Base-by-base conservation (phyloP, 2,888 invertebrate genomes). In the Drosophila nr. perissopoda region DNA sequence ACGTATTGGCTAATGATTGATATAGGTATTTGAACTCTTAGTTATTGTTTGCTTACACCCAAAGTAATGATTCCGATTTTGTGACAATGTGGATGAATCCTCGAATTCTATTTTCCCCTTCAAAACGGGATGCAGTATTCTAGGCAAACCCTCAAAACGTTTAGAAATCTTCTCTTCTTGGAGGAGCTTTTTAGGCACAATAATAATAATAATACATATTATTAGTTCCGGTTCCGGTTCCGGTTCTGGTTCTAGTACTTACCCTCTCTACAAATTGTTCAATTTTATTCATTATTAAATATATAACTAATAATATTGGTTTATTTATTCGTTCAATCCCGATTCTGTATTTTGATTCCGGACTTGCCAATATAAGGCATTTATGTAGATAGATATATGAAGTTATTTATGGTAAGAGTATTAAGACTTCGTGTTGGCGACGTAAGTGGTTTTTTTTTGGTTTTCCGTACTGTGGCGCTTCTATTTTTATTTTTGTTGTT, bases 401-500 rank as follows among this genome's bases (percentile, higher is more conserved):
- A 40, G n/a, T 40, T 40, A n/a, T 10, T 31, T 33, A 33, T 46
- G 42, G n/a, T 16, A 11, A 38, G 46, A 18, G 42, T 40, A 56
- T 56, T 25, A 1, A 2, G 4, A 38, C 2, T 54, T 31, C 54
- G 21, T 34, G 10, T 13, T 51, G 51, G 3, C 29, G 18, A 5
- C 0, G 25, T 11, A 21, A 7, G 2, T 7, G 3, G 13, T 58
- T 16, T 27, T 3, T 49, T 25, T 31, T 18, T 52, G 33, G 29
- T 7, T 29, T 33, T 16, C 16, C 27, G 57, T 36, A 5, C 33
- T 49, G n/a, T 51, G 46, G 8, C 58, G 51, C 38, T 51, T 21
- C 61, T 52, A 8, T 63, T 62, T 53, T 51, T 46, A 25, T 70
- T 54, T 59, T 42, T 38, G 48, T 53, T 66, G 54, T 61, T 70